phyloP scores from a whole-genome alignment of 1,140 invertebrate genomes.

The Teleopsis dalmanni region DNA sequence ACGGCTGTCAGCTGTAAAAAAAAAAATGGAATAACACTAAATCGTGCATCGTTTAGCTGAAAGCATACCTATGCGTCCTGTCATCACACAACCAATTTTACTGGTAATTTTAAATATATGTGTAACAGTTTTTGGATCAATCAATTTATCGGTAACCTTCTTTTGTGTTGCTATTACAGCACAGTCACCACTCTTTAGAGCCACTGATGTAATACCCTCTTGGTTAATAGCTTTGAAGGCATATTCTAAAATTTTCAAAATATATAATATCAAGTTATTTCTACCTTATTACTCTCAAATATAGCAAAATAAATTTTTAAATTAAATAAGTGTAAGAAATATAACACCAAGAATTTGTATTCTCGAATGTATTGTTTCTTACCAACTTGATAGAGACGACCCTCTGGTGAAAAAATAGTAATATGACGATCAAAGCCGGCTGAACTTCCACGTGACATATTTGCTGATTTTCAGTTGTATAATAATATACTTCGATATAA shows the following conservation, averaged over 20 bases:
- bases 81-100: conserved; percentile 95
- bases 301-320: not conserved
- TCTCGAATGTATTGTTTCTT: conserved; percentile 45
- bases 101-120: conserved; percentile 91
- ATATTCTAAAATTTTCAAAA: conserved; percentile 68
- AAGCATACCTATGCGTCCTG: conserved; percentile 84
- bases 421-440: conserved; percentile 99
- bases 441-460: conserved; percentile 94
- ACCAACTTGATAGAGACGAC: conserved; percentile 98
- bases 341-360: conserved; percentile 1
- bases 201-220: conserved; percentile 95
- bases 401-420: conserved; percentile 99
- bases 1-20: conserved; percentile 79
- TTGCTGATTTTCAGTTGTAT: conserved; percentile 5
- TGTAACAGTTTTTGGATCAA: conserved; percentile 88
- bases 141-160: conserved; percentile 94
- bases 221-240: conserved; percentile 99
- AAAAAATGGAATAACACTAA: not conserved
- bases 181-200: conserved; percentile 79
- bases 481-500: not conserved
- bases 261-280: not conserved
- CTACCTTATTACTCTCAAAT: not conserved
- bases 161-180: conserved; percentile 97
- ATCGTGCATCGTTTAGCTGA: not conserved
- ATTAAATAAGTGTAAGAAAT: not conserved